These are phyloP conservation scores for Takifugu rubripes DNA, from an alignment of 2,797 vertebrate genomes.

Conservation along the genomic window DNA sequence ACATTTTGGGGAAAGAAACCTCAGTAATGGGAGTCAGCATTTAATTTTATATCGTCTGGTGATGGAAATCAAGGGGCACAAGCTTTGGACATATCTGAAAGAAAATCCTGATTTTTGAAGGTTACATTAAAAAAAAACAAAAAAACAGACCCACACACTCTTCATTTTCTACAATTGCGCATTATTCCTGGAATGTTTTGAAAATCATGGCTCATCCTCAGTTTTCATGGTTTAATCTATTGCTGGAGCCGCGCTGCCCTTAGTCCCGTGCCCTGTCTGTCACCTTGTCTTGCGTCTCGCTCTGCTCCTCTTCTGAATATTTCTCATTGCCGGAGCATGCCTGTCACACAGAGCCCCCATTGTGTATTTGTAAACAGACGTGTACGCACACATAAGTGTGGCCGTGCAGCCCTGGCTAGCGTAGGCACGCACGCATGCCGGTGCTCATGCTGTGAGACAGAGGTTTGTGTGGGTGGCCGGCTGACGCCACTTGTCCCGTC, in stretches of 20 bases:
- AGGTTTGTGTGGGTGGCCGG: conserved; percentile 57
- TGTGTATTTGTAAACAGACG: conserved; percentile 60
- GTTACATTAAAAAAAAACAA: too few relatives aligned
- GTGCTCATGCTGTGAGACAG: conserved; percentile 46
- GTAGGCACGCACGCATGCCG: conserved; percentile 42
- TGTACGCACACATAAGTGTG: conserved; percentile 56
- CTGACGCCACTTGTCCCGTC: conserved; percentile 80
- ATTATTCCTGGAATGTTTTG: too few relatives aligned
- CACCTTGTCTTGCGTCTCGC: conserved; percentile 24
- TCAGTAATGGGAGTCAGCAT: too few relatives aligned
- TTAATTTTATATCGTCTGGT: too few relatives aligned
- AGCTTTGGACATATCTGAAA: too few relatives aligned
- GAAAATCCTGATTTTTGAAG: too few relatives aligned
- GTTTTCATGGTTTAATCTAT: too few relatives aligned
- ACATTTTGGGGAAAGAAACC: too few relatives aligned
- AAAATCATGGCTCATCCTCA: too few relatives aligned
- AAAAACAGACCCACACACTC: too few relatives aligned
- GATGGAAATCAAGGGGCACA: too few relatives aligned
- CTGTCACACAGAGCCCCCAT: conserved; percentile 69
- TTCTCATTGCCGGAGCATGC: conserved; percentile 75
- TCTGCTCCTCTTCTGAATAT: conserved; percentile 60
- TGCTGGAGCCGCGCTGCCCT: neutral
- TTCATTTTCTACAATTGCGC: too few relatives aligned
- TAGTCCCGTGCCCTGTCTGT: conserved; percentile 35
- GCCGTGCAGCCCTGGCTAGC: conserved; percentile 32